Evolutionary conservation across 2,797 vertebrate species (phyloP).

Genomic region (Forpus xanthops): DNA sequence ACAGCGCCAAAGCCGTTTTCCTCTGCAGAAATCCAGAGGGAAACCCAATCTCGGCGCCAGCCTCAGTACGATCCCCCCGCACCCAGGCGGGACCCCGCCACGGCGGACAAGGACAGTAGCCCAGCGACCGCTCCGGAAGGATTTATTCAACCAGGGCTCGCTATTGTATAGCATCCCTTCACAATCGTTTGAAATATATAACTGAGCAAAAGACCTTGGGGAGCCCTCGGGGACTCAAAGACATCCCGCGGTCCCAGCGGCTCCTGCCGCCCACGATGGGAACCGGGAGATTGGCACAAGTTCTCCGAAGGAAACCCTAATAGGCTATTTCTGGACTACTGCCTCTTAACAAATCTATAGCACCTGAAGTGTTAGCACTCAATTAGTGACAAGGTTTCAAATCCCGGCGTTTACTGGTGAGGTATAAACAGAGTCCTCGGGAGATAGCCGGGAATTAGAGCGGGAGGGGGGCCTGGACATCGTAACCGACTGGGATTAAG

Average conservation of each 20-base stretch:
- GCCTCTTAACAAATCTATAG: slow-evolving; percentile 74
- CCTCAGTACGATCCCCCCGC: background rate
- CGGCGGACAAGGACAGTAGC: background rate
- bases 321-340: slow-evolving; percentile 70
- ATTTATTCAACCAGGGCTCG: background rate
- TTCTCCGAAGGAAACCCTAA: slow-evolving; percentile 66
- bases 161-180: background rate
- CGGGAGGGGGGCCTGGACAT: slow-evolving; percentile 5
- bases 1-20: slow-evolving; percentile 9
- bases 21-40: background rate
- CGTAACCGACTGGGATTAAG: slow-evolving; percentile 41
- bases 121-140: no score
- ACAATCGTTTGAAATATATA: background rate
- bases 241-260: background rate
- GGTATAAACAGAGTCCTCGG: slow-evolving; percentile 67
- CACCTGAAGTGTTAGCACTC: slow-evolving; percentile 75
- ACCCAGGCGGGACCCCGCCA: background rate
- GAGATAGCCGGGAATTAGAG: slow-evolving; percentile 62
- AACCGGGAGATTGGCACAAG: slow-evolving; percentile 25
- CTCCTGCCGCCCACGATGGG: background rate
- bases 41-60: background rate
- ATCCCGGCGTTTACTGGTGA: slow-evolving; percentile 46
- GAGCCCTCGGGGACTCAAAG: background rate
- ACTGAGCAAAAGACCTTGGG: background rate
- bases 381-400: slow-evolving; percentile 71